Conservation (phyloP, 2,113 vertebrate genomes). For the Steatornis caripensis region DNA sequence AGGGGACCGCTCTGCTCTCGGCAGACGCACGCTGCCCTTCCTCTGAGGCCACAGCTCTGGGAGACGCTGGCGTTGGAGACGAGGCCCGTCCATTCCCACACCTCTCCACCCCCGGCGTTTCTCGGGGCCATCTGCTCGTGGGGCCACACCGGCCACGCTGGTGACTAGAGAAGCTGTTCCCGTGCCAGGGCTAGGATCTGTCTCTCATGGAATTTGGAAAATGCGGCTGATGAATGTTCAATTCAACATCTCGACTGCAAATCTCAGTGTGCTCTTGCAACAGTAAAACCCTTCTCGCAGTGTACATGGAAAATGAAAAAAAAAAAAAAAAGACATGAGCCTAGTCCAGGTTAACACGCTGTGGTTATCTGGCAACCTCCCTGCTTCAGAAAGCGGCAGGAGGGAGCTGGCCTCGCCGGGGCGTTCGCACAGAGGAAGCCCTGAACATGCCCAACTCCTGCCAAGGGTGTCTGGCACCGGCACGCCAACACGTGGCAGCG, state of each 20-base stretch:
- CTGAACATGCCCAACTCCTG: not conserved
- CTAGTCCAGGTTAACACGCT: not conserved
- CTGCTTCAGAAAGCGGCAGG: not conserved
- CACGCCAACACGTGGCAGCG: accelerated
- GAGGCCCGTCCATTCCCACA: not conserved
- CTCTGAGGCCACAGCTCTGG: conserved; percentile 15
- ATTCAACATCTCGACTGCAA: not conserved
- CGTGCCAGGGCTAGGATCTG: not conserved
- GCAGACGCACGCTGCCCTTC: conserved; percentile 30
- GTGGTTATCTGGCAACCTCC: not conserved
- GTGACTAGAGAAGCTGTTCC: not conserved
- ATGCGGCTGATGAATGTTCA: not conserved
- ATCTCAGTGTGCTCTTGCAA: not conserved
- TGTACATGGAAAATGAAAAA: not conserved
- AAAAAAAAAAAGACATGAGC: not conserved
- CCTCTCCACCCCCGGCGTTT: not conserved
- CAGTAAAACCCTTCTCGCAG: not conserved
- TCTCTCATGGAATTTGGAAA: conserved; percentile 25
- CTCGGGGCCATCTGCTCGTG: accelerated
- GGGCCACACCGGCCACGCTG: not conserved
- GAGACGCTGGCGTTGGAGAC: not conserved
- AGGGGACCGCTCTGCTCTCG: not conserved
- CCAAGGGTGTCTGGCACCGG: accelerated
- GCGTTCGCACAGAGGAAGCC: not conserved
- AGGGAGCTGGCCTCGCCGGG: not conserved